Evolutionary conservation across 1,140 invertebrate species (phyloP).

Genomic region (Anastrepha obliqua): DNA sequence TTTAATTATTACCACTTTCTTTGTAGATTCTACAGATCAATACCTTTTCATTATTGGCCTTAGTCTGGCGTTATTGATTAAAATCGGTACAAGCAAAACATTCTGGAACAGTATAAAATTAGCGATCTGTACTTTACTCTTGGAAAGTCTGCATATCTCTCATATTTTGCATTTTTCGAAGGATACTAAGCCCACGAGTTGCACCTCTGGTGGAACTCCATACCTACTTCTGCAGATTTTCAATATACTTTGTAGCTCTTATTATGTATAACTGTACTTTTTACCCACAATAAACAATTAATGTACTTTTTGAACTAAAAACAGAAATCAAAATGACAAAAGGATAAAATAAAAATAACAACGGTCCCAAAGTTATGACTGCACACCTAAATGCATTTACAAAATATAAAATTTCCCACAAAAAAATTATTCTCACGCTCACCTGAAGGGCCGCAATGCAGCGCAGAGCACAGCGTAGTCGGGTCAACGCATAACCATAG

Average conservation of each 20-base stretch:
- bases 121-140: no score
- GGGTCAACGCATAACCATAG: neutral
- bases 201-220: neutral
- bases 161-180: neutral
- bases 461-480: neutral
- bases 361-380: neutral
- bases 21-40: no score
- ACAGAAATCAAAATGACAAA: neutral
- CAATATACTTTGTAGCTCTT: no score
- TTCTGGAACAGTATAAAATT: no score
- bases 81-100: no score
- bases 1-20: no score
- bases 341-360: neutral
- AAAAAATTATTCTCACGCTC: constrained; percentile 46
- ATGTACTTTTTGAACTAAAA: no score
- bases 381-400: constrained; percentile 1
- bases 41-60: no score
- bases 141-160: no score
- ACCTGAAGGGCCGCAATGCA: constrained; percentile 15
- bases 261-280: neutral
- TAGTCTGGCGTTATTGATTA: no score
- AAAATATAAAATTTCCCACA: constrained; percentile 35
- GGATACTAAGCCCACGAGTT: neutral
- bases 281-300: no score
- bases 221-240: no score